phyloP scores from a whole-genome alignment of 1,140 invertebrate genomes.

The Ips nitidus region DNA sequence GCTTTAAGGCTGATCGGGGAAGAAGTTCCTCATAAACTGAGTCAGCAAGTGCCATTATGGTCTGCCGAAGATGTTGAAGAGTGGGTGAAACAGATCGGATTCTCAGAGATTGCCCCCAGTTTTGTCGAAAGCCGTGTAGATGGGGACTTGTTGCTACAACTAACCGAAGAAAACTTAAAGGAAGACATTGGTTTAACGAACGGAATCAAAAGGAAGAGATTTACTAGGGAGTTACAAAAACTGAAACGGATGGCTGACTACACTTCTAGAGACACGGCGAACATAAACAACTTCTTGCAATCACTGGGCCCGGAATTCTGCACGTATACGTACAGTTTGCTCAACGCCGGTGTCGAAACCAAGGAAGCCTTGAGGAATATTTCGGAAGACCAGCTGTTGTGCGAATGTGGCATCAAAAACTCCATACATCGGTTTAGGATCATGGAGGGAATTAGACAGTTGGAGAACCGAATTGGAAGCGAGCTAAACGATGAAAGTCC shows the following conservation, averaged over 20 bases:
- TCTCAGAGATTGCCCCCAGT: constrained; percentile 76
- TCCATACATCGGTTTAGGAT: constrained; percentile 93
- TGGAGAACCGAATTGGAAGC: constrained; percentile 52
- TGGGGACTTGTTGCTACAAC: constrained; percentile 93
- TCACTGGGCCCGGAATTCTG: constrained; percentile 87
- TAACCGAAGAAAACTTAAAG: constrained; percentile 89
- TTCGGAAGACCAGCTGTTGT: constrained; percentile 86
- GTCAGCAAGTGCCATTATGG: constrained; percentile 98
- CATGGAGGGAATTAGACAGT: constrained; percentile 76
- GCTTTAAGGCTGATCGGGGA: constrained; percentile 94
- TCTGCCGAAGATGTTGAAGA: constrained; percentile 93
- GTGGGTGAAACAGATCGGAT: constrained; percentile 98
- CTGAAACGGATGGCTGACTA: constrained; percentile 98
- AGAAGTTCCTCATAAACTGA: constrained; percentile 94
- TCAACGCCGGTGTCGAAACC: constrained; percentile 89
- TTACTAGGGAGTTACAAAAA: constrained; percentile 90
- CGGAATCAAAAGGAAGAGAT: constrained; percentile 89
- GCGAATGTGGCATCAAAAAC: constrained; percentile 90
- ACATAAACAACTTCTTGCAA: constrained; percentile 89
- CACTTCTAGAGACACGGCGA: constrained; percentile 88
- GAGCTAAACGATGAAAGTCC: constrained; percentile 69
- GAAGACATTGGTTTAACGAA: constrained; percentile 93
- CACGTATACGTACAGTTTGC: constrained; percentile 96
- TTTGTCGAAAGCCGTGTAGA: constrained; percentile 94
- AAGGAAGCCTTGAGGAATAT: constrained; percentile 77